Base-by-base conservation (phyloP, 2,113 vertebrate genomes). In the Indicator maculatus region DNA sequence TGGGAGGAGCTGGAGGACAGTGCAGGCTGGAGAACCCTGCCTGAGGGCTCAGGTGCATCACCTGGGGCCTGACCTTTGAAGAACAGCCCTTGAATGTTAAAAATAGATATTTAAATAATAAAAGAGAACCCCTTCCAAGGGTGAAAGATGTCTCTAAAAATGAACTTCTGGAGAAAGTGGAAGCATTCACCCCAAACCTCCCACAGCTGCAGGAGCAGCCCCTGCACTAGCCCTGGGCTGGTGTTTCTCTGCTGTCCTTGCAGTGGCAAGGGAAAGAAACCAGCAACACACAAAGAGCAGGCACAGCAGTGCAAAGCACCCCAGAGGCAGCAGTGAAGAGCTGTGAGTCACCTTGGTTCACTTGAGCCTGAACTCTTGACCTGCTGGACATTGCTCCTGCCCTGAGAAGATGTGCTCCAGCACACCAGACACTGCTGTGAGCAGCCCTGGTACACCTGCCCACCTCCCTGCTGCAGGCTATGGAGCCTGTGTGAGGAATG, bases 401-500 rank as follows among this genome's bases (percentile, higher is more conserved):
- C 33, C 8, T 2, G 79, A 52, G 45, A 33, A 10, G 45, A 4
- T 1, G 30, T 61, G 69, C 30, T 81, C 56, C 44, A 4, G 45
- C 5, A 3, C 41, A 16, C 3, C 18, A 12, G 17, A 2, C 2
- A 9, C 52, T n/a, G 59, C 59, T 5, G 3, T 4, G 13, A 33
- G 47, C 0, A 16, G 33, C 59, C 31, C 58, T 2, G 19, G 20
- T 16, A 61, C 12, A 1, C 1, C 0, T 4, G 45, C 38, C 64
- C 59, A 7, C 1, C 2, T 9, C 67, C 67, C 14, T 6, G 24
- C 24, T 23, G 38, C 69, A 8, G 33, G 45, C n/a, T 52, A 31
- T 4, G 8, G 41, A 56, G 55, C 41, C 1, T 1, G 47, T 1
- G 2, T 5, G 5, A 31, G 28, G 8, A 50, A n/a, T 0, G 33